Base-by-base conservation (phyloP, 2,888 invertebrate genomes). In the Eupithecia insigniata region DNA sequence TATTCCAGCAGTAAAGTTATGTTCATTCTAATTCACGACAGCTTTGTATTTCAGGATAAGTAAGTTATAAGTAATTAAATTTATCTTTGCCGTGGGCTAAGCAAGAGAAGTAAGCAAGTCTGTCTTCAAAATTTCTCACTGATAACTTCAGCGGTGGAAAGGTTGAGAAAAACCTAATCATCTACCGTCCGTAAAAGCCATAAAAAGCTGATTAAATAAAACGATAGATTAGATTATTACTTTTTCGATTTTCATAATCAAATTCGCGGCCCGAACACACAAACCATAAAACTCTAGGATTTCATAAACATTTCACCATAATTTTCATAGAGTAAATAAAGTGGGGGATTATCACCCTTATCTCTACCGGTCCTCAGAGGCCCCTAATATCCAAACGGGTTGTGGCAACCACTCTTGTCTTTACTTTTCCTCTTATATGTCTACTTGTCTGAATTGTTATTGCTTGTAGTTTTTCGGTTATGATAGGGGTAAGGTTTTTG, bases 391-490 rank as follows among this genome's bases (percentile, higher is more conserved):
- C 68, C 74, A 8, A 62, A 62, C 61, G 61, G 30, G 30, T 30
- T 14, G 58, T 28, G n/a, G 61, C 32, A n/a, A 34, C 18, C 34
- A 32, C 34, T 62, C 34, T n/a, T 10, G 16, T n/a, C 34, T 8
- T 62, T 79, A 76, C 74, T 77, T 68, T 69, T 58, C 66, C 73
- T 72, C 72, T 70, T 69, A 51, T 51, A 69, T 73, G 71, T 70
- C 73, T 73, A 77, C 76, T 77, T 68, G 68, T 67, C 72, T 71
- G 75, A 78, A 81, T 79, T 78, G 79, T 79, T 81, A 79, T 79
- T 76, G 76, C 78, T 69, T 76, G 77, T 77, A 77, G 77, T 71
- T 77, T 74, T 74, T 76, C 69, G 71, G 73, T 70, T 76, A 78
- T 77, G 79, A 78, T 79, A 72, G 67, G 64, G 66, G 43, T 61